Evolutionary conservation across 2,113 vertebrate genomes (phyloP).

Genomic region (Eublepharis macularius): DNA sequence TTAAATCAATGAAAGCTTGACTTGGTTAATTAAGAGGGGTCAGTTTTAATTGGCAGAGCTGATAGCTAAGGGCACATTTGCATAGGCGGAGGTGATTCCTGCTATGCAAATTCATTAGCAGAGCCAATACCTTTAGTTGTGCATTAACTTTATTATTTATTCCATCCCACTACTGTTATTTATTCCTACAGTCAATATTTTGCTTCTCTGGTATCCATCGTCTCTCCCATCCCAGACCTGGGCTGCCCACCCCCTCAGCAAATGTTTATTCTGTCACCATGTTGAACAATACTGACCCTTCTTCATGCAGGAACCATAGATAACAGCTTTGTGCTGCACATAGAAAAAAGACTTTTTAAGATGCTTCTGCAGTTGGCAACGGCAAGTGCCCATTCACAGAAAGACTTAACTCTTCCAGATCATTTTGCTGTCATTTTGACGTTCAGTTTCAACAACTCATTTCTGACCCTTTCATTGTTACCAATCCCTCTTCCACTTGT

Average conservation of each 20-base stretch:
- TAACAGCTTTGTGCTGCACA: neutral
- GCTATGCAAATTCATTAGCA: neutral
- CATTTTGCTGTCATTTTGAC: conserved; percentile 24
- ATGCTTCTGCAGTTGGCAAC: conserved; percentile 19
- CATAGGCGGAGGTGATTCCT: too few species aligned
- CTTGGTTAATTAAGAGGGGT: too few species aligned
- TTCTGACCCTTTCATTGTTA: conserved; percentile 16
- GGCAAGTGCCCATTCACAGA: conserved; percentile 18
- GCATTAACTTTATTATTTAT: neutral
- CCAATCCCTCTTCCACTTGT: neutral
- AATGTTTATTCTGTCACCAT: neutral
- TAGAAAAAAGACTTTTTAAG: conserved; percentile 24
- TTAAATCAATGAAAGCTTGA: too few species aligned
- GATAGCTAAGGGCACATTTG: too few species aligned
- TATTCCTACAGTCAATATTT: neutral
- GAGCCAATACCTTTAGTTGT: neutral
- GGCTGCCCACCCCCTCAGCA: conserved; percentile 7
- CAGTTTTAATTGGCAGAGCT: too few species aligned
- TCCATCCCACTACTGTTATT: neutral
- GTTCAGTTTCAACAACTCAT: conserved; percentile 19
- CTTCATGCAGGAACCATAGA: conserved; percentile 24
- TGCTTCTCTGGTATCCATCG: conserved; percentile 1
- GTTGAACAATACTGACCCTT: conserved; percentile 30
- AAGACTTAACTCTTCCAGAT: conserved; percentile 8
- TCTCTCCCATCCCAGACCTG: neutral